Evolutionary conservation across 2,888 invertebrate genomes (phyloP).

Genomic region (Macropis europaea): DNA sequence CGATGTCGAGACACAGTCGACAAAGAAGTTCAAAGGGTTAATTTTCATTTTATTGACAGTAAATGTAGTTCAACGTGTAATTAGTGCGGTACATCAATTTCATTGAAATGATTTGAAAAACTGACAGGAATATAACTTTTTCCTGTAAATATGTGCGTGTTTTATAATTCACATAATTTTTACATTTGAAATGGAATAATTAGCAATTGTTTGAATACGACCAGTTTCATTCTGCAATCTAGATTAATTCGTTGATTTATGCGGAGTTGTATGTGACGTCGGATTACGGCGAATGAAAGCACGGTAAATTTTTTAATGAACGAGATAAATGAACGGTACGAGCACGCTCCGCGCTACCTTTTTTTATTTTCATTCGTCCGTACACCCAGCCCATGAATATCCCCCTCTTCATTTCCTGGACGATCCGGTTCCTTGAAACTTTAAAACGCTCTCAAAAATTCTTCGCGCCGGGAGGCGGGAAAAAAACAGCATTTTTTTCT

Average conservation of each 20-base stretch:
- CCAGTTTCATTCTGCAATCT: background rate
- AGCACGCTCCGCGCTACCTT: background rate
- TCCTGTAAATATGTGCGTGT: no score
- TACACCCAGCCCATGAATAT: background rate
- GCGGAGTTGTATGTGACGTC: background rate
- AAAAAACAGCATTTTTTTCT: background rate
- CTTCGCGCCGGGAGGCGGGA: background rate
- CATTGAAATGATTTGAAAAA: no score
- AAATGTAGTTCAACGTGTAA: no score
- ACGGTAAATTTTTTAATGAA: constrained; percentile 9
- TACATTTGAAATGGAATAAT: no score
- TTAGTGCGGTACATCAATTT: no score
- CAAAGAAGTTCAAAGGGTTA: no score
- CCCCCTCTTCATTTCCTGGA: background rate
- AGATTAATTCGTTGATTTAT: background rate
- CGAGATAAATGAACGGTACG: background rate
- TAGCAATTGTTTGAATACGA: no score
- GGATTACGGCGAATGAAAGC: background rate
- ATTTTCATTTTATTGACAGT: no score
- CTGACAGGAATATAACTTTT: no score
- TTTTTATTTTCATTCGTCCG: background rate
- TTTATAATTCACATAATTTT: no score
- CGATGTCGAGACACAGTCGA: no score
- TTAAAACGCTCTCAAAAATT: constrained; percentile 18
- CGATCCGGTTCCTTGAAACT: background rate